Evolutionary conservation across 2,888 invertebrate genomes (phyloP), one percentile per base, ranked within the genome.

Genomic region (Amorpha juglandis): DNA sequence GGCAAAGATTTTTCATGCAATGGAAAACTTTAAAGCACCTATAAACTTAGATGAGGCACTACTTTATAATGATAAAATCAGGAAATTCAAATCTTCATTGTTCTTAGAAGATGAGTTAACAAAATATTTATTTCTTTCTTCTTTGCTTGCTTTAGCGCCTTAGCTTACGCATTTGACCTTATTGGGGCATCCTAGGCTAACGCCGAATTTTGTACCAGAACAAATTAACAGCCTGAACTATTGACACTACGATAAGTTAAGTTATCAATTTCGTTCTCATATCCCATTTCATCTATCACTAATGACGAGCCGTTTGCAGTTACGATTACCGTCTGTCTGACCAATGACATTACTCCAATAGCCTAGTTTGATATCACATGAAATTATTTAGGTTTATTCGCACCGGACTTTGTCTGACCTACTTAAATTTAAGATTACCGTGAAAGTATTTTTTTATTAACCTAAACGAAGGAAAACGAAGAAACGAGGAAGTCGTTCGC

Each of bases 241-340:
- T 45, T 45, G 45, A 45, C 45, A 45, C 42, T n/a, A 0, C 48
- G 16, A n/a, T 19, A 19, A 50, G 19, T 19, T 8, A 50, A 50
- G 9, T 19, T 50, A 50, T 50, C 48, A 16, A 50, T 4, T 19
- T 16, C 48, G 7, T 7, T 50, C 50, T 50, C 50, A 55, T 38
- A 35, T 38, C 19, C 58, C 58, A 58, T 42, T 58, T 58, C 58
- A 58, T 19, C 58, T 58, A 58, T 42, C 58, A 38, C 58, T 58
- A 58, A 55, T 55, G 38, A 58, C 45, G 1, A 42, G 14, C 12
- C 45, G 42, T 42, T 16, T 16, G 16, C 38, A 19, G 42, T 58
- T 27, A 16, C 7, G 16, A 55, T 16, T 55, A 16, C n/a, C 11
- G 42, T 38, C 38, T 12, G 42, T 38, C 38, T 58, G 58, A 19